Conservation (phyloP, 1,140 invertebrate species). For the Brachionus angularis region DNA sequence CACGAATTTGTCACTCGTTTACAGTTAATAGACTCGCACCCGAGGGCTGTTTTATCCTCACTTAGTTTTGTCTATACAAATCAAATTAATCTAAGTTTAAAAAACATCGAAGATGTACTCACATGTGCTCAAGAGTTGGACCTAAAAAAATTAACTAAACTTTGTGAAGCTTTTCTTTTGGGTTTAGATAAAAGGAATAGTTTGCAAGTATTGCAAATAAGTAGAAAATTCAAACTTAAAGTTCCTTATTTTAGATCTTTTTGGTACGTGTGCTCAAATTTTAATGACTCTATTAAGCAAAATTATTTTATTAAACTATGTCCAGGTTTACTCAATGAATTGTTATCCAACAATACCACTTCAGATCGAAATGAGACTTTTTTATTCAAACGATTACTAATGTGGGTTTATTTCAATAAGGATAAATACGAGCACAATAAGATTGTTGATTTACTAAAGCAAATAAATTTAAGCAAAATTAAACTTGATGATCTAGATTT, state of each 20-base stretch:
- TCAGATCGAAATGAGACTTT: not conserved
- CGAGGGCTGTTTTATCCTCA: not conserved
- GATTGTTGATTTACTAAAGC: not conserved
- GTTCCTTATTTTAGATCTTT: slow-evolving; percentile 3
- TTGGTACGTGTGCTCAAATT: slow-evolving; percentile 31
- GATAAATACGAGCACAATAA: not conserved
- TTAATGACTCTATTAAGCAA: slow-evolving; percentile 19
- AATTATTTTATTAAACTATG: not conserved
- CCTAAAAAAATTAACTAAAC: not conserved
- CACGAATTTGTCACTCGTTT: slow-evolving; percentile 19
- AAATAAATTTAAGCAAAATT: slow-evolving; percentile 5
- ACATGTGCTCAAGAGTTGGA: slow-evolving; percentile 19
- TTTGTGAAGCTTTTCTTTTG: not conserved
- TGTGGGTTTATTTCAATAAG: slow-evolving; percentile 12
- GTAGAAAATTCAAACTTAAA: slow-evolving; percentile 19
- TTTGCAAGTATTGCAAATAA: slow-evolving; percentile 1
- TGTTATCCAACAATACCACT: not conserved
- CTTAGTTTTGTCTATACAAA: slow-evolving; percentile 1
- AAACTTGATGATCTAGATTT: slow-evolving; percentile 1
- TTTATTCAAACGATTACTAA: not conserved
- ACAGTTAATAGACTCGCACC: not conserved
- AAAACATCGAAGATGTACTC: slow-evolving; percentile 4
- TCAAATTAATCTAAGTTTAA: not conserved
- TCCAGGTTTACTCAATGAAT: not conserved
- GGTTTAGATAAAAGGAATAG: slow-evolving; percentile 14